Conservation (phyloP, 53 echinoderm and acorn worm species). For the Glandiceps talaboti region DNA sequence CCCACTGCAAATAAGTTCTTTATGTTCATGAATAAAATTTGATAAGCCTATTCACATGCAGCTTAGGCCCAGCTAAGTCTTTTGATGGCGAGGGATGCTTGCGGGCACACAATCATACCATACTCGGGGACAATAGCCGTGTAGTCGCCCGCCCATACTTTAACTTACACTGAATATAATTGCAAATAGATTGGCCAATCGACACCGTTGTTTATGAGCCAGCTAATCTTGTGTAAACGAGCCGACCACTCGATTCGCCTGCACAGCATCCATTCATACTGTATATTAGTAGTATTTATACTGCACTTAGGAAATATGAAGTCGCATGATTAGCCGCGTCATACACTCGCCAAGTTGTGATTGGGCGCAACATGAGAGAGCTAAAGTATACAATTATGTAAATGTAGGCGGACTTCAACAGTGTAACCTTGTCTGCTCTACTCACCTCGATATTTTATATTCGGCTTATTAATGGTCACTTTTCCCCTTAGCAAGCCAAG, state of each 20-base stretch:
- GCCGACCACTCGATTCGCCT: background rate
- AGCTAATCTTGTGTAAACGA: conserved; percentile 12
- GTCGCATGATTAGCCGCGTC: conserved; percentile 19
- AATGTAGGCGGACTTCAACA: background rate
- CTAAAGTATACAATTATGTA: background rate
- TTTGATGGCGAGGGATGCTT: conserved; percentile 22
- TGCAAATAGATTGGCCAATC: conserved; percentile 58
- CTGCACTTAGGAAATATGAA: conserved; percentile 15
- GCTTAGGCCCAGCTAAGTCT: conserved; percentile 49
- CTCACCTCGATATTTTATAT: background rate
- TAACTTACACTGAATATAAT: conserved; percentile 38
- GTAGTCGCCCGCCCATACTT: conserved; percentile 6
- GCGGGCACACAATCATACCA: conserved; percentile 35
- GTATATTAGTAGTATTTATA: conserved; percentile 25
- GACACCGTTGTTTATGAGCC: conserved; percentile 28
- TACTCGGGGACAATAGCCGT: background rate
- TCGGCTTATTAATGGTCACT: background rate
- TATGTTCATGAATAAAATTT: conserved; percentile 69
- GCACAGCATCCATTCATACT: conserved; percentile 27
- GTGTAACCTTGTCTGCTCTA: background rate
- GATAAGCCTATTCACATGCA: conserved; percentile 57
- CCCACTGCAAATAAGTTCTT: conserved; percentile 63
- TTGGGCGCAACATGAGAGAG: conserved; percentile 9
- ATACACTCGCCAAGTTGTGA: conserved; percentile 15
- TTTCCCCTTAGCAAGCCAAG: background rate